Evolutionary conservation across 2,113 vertebrate species (phyloP).

Genomic region (Ammodytes dubius): DNA sequence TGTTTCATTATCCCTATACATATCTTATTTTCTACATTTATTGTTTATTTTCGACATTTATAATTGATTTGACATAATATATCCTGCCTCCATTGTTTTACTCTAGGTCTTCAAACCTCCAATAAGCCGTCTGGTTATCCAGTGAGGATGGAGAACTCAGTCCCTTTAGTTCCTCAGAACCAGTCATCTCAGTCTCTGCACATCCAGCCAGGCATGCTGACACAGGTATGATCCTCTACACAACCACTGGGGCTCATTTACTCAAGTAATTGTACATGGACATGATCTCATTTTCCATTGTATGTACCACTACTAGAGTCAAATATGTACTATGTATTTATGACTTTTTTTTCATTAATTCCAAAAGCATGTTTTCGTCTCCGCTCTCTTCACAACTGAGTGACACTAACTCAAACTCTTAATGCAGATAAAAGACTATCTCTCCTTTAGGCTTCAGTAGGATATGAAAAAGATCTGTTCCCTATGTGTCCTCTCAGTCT

Average conservation of each 20-base stretch:
- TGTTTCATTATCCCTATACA: not conserved
- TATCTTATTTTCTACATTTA: not conserved
- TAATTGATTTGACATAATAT: not conserved
- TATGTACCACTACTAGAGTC: no score
- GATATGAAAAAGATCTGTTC: not conserved
- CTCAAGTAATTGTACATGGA: no score
- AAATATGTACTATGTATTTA: no score
- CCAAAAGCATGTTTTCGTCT: not conserved
- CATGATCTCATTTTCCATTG: no score
- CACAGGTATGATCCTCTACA: slow-evolving; percentile 88
- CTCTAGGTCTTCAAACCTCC: slow-evolving; percentile 91
- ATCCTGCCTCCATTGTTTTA: not conserved
- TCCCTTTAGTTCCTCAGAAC: slow-evolving; percentile 94
- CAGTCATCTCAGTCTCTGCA: slow-evolving; percentile 94
- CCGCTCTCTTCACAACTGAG: not conserved
- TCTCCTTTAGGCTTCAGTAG: not conserved
- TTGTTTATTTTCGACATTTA: not conserved
- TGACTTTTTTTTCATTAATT: not conserved
- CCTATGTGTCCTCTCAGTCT: slow-evolving; percentile 8
- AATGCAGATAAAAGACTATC: not conserved
- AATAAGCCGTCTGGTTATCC: slow-evolving; percentile 94
- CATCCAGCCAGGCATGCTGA: slow-evolving; percentile 95
- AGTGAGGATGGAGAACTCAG: slow-evolving; percentile 95
- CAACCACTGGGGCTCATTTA: not conserved
- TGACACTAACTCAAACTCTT: not conserved